phyloP scores from a whole-genome alignment of 2,888 invertebrate genomes.

The Unio delphinus region DNA sequence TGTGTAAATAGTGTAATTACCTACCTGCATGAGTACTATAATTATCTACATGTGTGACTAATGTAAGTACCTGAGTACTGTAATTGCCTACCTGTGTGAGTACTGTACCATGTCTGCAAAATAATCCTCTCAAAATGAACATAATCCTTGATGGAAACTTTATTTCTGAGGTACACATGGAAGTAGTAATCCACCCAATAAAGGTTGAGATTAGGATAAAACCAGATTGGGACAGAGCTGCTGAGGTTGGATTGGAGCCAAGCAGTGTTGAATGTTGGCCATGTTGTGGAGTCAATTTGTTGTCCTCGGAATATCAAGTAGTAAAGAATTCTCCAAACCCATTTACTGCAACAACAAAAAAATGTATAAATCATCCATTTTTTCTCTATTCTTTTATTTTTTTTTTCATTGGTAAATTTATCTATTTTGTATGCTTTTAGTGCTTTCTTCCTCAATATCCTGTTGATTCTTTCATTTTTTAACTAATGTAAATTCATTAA shows the following conservation, averaged over 20 bases:
- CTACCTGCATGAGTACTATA: too few relatives aligned
- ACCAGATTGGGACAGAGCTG: slow-evolving; percentile 4
- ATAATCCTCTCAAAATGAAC: slow-evolving; percentile 18
- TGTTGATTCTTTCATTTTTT: too few relatives aligned
- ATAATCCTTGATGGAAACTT: slow-evolving; percentile 25
- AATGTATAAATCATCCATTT: neutral
- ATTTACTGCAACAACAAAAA: slow-evolving; percentile 19
- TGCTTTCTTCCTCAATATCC: too few relatives aligned
- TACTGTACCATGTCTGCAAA: too few relatives aligned
- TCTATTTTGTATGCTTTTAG: too few relatives aligned
- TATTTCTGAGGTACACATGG: slow-evolving; percentile 17
- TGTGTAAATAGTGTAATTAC: too few relatives aligned
- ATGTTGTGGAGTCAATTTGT: slow-evolving; percentile 29
- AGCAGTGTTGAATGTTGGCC: slow-evolving; percentile 22
- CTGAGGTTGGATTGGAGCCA: slow-evolving; percentile 6
- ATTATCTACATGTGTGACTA: too few relatives aligned
- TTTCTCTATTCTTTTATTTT: neutral
- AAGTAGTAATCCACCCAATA: slow-evolving; percentile 10
- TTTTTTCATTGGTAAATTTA: too few relatives aligned
- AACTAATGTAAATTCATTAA: too few relatives aligned
- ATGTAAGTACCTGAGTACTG: too few relatives aligned
- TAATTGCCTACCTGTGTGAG: too few relatives aligned
- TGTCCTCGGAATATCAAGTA: slow-evolving; percentile 13
- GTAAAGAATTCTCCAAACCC: slow-evolving; percentile 29
- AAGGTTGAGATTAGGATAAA: neutral